Evolutionary conservation across 2,113 vertebrate genomes (phyloP), one percentile per base, ranked within the genome.

Genomic region (Antidorcas marsupialis): DNA sequence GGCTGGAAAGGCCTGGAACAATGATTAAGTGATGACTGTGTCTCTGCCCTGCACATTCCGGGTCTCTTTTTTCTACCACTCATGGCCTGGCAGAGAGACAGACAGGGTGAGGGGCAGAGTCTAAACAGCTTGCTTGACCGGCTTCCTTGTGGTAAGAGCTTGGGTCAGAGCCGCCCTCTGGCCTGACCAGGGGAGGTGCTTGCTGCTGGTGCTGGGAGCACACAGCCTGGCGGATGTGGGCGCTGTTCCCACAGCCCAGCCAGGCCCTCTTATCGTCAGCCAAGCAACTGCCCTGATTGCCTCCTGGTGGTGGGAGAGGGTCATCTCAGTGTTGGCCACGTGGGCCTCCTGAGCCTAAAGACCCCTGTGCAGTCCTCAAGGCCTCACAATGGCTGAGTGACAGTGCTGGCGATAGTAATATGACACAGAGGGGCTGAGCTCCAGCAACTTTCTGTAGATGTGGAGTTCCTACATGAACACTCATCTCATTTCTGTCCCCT

Each of bases 221-320:
- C 79, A 43, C 6, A 21, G 62, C 39, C 7, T 4, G 27, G 52
- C 4, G 19, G 78, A 17, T 4, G 30, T 13, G 45, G 81, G 59
- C 0, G 0, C 7, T 74, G 36, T 19, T 7, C 7, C 7, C 30
- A 15, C 27, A 33, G 87, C n/a, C 53, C 6, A 10, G 60, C 64
- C 1, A 0, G 15, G 33, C 43, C 62, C 67, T 62, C 67, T 86
- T n/a, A 28, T 52, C 89, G 59, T 52, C 27, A 14, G 79, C 47
- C 47, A 16, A 79, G 52, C 82, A 74, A 52, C 64, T 39, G 14
- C 57, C 16, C 59, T 16, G n/a, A 33, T 25, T 13, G 60, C 23
- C 28, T 81, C 81, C 52, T 6, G 15, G 53, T 13, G 23, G 52
- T 13, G 6, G 64, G 47, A 53, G 45, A 30, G 2, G 6, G 10